phyloP scores from a whole-genome alignment of 1,140 invertebrate species.

The Drosophila truncata region DNA sequence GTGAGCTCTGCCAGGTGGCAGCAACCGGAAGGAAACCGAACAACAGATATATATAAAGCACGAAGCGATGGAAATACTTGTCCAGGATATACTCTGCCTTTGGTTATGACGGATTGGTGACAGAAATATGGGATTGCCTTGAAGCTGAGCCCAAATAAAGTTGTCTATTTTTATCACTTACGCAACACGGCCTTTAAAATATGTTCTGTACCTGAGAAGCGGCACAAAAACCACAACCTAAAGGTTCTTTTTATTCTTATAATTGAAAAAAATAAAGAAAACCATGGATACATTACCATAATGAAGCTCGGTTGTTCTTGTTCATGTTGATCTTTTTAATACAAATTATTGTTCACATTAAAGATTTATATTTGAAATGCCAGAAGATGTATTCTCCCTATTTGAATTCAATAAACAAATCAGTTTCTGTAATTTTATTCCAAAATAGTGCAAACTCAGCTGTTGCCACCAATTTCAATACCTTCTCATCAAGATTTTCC shows the following conservation, averaged over 20 bases:
- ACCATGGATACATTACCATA: not conserved
- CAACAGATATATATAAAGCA: not conserved
- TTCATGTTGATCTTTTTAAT: no score
- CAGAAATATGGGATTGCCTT: constrained; percentile 8
- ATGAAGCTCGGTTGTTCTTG: no score
- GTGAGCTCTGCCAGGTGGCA: constrained; percentile 11
- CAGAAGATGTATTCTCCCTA: no score
- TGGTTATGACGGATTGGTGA: constrained; percentile 30
- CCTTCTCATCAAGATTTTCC: constrained; percentile 1
- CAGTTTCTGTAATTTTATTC: constrained; percentile 21
- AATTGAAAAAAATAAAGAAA: no score
- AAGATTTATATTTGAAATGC: no score
- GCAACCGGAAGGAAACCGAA: not conserved
- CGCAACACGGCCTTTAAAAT: not conserved
- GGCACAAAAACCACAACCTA: no score
- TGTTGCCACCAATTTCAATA: constrained; percentile 21
- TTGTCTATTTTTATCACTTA: constrained; percentile 9
- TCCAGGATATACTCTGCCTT: constrained; percentile 18
- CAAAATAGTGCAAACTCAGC: constrained; percentile 24
- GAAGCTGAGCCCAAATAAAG: constrained; percentile 2
- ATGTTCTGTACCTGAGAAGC: not conserved
- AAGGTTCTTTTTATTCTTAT: no score
- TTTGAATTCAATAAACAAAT: not conserved
- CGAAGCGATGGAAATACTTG: not conserved
- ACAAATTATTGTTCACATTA: no score